Percentiles rank a stretch among this genome's conserved stretches.
phyloP scores from a whole-genome alignment of 1,140 invertebrate genomes.

The Diuraphis noxia region DNA sequence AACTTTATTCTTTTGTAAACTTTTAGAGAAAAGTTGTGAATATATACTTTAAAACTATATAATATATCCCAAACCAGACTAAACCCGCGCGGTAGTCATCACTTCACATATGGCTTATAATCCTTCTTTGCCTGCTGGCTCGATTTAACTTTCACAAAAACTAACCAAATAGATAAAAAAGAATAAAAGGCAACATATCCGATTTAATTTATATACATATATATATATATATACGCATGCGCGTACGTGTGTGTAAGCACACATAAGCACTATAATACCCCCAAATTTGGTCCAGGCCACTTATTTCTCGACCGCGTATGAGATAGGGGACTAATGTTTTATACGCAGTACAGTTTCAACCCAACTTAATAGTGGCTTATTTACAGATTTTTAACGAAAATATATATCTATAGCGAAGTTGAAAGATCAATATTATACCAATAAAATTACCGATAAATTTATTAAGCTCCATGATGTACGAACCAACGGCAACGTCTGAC shows the following conservation, averaged over 20 bases:
- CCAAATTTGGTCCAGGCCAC: neutral
- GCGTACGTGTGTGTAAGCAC: neutral
- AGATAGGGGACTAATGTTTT: neutral
- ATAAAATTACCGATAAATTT: neutral
- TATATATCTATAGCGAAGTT: neutral
- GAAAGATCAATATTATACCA: neutral
- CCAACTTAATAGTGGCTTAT: neutral
- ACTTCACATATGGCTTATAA: conserved; percentile 15
- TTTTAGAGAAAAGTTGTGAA: neutral
- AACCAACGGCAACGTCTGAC: neutral
- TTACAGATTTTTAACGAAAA: neutral
- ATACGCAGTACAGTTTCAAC: neutral
- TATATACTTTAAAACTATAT: neutral
- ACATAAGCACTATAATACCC: neutral
- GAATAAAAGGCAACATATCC: neutral
- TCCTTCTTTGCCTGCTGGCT: neutral
- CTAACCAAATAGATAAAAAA: neutral
- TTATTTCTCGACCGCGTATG: neutral
- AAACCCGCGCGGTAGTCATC: conserved; percentile 7
- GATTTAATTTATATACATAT: neutral
- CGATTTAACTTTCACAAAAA: conserved; percentile 6
- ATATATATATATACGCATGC: neutral
- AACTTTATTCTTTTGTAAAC: neutral
- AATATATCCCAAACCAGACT: neutral
- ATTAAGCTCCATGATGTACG: neutral